These are phyloP conservation scores for Oreochromis mossambicus DNA, from an alignment of 2,797 vertebrate genomes.

Conservation along the genomic window DNA sequence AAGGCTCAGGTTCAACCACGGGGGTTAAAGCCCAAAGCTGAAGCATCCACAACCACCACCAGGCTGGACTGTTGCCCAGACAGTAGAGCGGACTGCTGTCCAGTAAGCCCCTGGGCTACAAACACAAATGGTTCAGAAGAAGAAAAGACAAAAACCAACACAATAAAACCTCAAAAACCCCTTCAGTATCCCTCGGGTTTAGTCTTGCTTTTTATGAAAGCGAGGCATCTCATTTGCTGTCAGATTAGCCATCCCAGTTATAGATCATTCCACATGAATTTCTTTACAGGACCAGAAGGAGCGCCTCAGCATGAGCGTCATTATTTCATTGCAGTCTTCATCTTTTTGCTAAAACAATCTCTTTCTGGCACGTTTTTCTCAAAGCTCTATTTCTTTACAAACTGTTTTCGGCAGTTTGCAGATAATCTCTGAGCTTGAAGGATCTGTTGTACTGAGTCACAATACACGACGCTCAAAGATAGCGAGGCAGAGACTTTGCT, in stretches of 20 bases:
- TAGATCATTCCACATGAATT: not conserved
- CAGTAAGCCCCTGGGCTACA: slow-evolving; percentile 39
- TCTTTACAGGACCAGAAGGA: not conserved
- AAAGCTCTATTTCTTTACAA: not conserved
- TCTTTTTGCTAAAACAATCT: not conserved
- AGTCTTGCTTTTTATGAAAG: slow-evolving; percentile 13
- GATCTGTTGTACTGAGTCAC: not conserved
- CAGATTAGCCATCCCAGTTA: slow-evolving; percentile 20
- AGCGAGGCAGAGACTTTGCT: not conserved
- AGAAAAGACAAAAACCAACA: slow-evolving; percentile 43
- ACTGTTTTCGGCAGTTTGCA: slow-evolving; percentile 4
- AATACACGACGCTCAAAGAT: not conserved
- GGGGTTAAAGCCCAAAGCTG: slow-evolving; percentile 51
- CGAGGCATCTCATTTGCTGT: slow-evolving; percentile 8
- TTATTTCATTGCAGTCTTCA: not conserved
- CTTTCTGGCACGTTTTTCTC: not conserved
- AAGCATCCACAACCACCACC: slow-evolving; percentile 26
- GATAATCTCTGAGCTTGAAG: not conserved
- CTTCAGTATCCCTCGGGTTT: not conserved
- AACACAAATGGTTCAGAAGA: slow-evolving; percentile 34
- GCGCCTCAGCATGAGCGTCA: not conserved
- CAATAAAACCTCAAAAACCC: slow-evolving; percentile 24
- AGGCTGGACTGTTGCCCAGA: slow-evolving; percentile 54
- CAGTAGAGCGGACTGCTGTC: slow-evolving; percentile 45
- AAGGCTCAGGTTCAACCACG: slow-evolving; percentile 51